Conservation (phyloP, 2,888 invertebrate genomes). For the Anodontia alba region DNA sequence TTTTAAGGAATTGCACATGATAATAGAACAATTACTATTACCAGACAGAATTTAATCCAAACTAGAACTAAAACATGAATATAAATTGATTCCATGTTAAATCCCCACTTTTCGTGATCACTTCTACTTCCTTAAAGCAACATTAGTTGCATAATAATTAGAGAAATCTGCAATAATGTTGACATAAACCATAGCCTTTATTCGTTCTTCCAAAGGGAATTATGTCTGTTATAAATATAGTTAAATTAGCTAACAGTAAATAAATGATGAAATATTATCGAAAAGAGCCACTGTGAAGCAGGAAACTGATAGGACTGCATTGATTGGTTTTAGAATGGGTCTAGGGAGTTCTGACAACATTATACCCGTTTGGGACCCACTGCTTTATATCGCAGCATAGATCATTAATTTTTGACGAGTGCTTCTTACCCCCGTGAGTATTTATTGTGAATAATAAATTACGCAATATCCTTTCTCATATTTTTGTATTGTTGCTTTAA, state of each 20-base stretch:
- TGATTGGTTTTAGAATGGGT: constrained; percentile 15
- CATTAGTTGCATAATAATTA: constrained; percentile 12
- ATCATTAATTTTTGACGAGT: constrained; percentile 52
- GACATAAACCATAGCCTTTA: constrained; percentile 19
- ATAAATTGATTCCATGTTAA: not conserved
- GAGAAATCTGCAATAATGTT: constrained; percentile 1
- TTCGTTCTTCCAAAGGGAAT: constrained; percentile 1
- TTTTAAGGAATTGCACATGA: no score
- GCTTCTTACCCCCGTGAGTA: constrained; percentile 11
- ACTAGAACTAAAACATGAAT: no score
- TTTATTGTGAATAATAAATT: constrained; percentile 21
- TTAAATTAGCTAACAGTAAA: constrained; percentile 21
- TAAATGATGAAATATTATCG: constrained; percentile 20
- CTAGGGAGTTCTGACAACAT: constrained; percentile 25
- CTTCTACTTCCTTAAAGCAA: not conserved
- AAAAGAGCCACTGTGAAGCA: not conserved
- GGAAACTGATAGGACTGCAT: not conserved
- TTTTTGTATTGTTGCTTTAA: not conserved
- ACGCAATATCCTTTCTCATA: constrained; percentile 20
- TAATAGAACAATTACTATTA: no score
- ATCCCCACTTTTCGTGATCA: not conserved
- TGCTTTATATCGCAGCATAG: constrained; percentile 28
- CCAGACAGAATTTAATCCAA: no score
- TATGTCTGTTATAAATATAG: constrained; percentile 3
- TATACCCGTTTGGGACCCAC: constrained; percentile 49